Evolutionary conservation across 2,113 vertebrate species (phyloP), one percentile per base, ranked within the genome.

Genomic region (Hiodon tergisus): DNA sequence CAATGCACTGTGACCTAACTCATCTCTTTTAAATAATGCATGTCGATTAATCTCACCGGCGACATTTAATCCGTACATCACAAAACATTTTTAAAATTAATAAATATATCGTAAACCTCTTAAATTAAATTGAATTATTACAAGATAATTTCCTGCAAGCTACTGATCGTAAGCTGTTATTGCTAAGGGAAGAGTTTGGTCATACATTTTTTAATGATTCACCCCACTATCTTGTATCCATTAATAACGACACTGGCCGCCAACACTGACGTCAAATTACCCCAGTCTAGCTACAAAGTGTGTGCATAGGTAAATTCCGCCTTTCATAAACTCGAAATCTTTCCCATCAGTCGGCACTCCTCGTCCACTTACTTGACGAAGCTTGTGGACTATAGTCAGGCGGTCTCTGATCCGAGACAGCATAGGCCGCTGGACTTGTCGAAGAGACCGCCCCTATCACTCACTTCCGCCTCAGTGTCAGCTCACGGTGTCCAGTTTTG

Each of bases 401-500:
- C 59, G 58, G 60, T 60, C 69, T 5, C 46, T 2, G 65, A 3
- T 9, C 1, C 50, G 8, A 13, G 50, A 73, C 5, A 10, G 61
- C 77, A 91, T 90, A 89, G 87, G 89, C 58, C 77, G 72, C 60
- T 76, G 2, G 46, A 82, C 77, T 66, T 53, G 74, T 57, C 59
- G 75, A n/a, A 76, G 60, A 73, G 54, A 16, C 71, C 82, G 72
- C 82, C 88, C 78, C 13, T 69, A 62, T 73, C 51, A 74, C 76
- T 70, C 14, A 83, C 87, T 91, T 92, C 91, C 91, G 90, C 81
- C 77, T 86, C 85, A 86, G 90, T 89, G 87, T 90, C 87, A 88
- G 80, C 69, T 69, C 60, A 55, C 71, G 75, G 57, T 76, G 79
- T 71, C 76, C 73, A 70, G 77, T 69, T 82, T 73, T 67, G 78